These are phyloP conservation scores for Berghia stephanieae DNA, from an alignment of 1,140 invertebrate species.

Conservation along the genomic window DNA sequence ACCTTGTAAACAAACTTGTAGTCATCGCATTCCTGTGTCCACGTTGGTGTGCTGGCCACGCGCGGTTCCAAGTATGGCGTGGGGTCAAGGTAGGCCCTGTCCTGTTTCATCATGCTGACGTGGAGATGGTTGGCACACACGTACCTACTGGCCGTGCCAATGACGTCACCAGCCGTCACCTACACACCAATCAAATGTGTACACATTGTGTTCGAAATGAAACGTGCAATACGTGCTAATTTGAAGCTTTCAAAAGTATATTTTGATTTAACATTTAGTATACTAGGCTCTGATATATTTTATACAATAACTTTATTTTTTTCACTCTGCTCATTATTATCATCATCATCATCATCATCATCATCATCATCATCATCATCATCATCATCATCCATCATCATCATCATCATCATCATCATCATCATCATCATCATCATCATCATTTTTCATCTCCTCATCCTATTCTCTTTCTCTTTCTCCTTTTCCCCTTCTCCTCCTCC, in stretches of 20 bases:
- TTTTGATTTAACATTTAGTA: too few relatives aligned
- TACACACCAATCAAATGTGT: slow-evolving; percentile 29
- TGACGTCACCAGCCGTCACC: slow-evolving; percentile 44
- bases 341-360: background rate
- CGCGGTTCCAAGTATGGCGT: slow-evolving; percentile 37
- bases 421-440: slow-evolving; percentile 17
- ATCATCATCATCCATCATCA: too few relatives aligned
- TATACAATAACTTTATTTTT: background rate
- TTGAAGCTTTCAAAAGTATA: background rate
- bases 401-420: slow-evolving; percentile 38
- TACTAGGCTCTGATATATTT: background rate
- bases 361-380: slow-evolving; percentile 34
- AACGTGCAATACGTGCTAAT: background rate
- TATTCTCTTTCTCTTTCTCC: too few relatives aligned
- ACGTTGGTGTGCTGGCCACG: slow-evolving; percentile 33
- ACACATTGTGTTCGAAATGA: too few relatives aligned
- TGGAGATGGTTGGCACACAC: slow-evolving; percentile 48
- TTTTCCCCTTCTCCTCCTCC: too few relatives aligned
- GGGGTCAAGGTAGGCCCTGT: slow-evolving; percentile 39
- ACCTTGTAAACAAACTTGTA: slow-evolving; percentile 50
- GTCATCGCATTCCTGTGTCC: slow-evolving; percentile 50
- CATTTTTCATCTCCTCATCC: too few relatives aligned
- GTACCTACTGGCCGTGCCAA: slow-evolving; percentile 37
- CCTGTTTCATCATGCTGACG: slow-evolving; percentile 38
- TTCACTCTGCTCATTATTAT: background rate